These are phyloP conservation scores for Nephrotoma appendiculata DNA, from an alignment of 2,888 invertebrate genomes.

Conservation along the genomic window DNA sequence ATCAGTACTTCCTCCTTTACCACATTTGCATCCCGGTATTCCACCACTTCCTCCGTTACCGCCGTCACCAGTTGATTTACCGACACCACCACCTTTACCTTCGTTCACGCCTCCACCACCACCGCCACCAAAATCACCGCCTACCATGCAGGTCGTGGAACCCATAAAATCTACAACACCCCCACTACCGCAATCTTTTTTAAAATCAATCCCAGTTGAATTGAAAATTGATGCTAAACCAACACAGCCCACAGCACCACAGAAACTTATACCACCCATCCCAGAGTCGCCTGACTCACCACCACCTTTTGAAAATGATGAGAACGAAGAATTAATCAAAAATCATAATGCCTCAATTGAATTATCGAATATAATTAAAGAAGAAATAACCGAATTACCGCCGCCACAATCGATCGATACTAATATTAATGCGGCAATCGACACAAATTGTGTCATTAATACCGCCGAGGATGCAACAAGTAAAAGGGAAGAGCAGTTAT, in stretches of 20 bases:
- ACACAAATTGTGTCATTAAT: not conserved
- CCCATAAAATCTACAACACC: not conserved
- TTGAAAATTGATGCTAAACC: not conserved
- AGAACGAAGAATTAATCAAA: not conserved
- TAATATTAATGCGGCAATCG: not conserved
- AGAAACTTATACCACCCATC: not conserved
- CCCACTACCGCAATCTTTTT: not conserved
- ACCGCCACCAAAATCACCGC: not conserved
- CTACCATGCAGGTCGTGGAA: not conserved
- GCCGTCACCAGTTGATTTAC: not conserved
- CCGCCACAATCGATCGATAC: not conserved
- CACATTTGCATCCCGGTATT: not conserved
- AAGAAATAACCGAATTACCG: slow-evolving; percentile 6
- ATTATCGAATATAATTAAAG: slow-evolving; percentile 1
- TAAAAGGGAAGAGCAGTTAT: not conserved
- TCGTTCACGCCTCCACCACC: not conserved
- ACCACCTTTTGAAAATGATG: not conserved
- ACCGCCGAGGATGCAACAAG: not conserved
- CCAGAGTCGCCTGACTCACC: not conserved
- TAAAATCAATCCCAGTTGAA: not conserved
- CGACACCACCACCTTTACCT: not conserved
- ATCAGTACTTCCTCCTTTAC: not conserved
- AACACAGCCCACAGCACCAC: not conserved
- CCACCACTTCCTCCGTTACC: not conserved
- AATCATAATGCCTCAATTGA: not conserved